Base-by-base conservation (phyloP, 1,140 invertebrate species). In the Drosophila yakuba region DNA sequence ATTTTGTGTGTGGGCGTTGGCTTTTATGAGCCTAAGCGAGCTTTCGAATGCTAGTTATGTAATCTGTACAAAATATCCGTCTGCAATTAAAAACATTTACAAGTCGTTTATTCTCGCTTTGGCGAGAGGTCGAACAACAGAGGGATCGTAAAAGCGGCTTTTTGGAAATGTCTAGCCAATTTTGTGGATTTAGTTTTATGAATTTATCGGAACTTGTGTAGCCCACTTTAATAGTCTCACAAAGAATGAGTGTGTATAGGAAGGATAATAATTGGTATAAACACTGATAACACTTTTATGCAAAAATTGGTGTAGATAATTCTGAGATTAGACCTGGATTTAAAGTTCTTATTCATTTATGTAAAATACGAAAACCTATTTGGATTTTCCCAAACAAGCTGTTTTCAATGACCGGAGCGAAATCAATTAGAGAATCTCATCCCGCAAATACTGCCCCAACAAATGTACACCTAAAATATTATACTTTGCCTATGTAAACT, bases 51-150 rank as follows among this genome's bases (percentile, higher is more conserved):
- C 55, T 55, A 76, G 63, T 68, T 77, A 48, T 63, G 81, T 81
- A 81, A 75, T 81, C 61, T 77, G 61, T 57, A 69, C 58, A 41
- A 75, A 72, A 66, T 78, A 69, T 78, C 72, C 61, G 62, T 63
- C 59, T 71, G 71, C 82, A 85, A 85, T 85, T 85, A 86, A 86
- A 81, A 86, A 54, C 77, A 67, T 48, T 84, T 74, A 57, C 62
- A 38, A 82, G 61, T 55, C 71, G 47, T 67, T 78, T 74, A 71
- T 67, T 73, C 44, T 66, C 57, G 60, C 63, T 57, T 17, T 25
- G 44, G 38, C 41, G 64, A 14, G 39, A 38, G 56, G 15, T 47
- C 10, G 20, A 58, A 41, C 25, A 32, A n/a, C 48, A 43, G 15
- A 38, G 32, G 54, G 23, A 43, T 47, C 57, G 52, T 52, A 63